Evolutionary conservation across 1,140 invertebrate genomes (phyloP).

Genomic region (Aradophagus sp.): DNA sequence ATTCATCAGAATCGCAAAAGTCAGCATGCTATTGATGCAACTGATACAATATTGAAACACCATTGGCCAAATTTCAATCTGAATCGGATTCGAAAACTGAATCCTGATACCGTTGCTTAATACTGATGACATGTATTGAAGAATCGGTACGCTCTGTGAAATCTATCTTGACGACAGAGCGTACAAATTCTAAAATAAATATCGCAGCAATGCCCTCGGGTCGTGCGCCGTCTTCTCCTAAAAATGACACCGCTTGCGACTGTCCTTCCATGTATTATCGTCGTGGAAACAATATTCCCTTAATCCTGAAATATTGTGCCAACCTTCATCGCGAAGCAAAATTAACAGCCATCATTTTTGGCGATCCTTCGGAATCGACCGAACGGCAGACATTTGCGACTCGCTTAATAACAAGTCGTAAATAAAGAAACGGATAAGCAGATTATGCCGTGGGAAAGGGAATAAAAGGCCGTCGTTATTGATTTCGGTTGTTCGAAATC

Average conservation of each 20-base stretch:
- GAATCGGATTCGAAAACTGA: too few relatives aligned
- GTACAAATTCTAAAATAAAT: conserved; percentile 76
- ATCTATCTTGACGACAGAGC: conserved; percentile 72
- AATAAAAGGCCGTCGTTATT: too few relatives aligned
- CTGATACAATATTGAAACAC: too few relatives aligned
- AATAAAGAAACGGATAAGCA: too few relatives aligned
- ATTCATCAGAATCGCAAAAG: too few relatives aligned
- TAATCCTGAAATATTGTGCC: conserved; percentile 36
- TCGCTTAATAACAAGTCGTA: too few relatives aligned
- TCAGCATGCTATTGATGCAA: too few relatives aligned
- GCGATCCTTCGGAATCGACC: too few relatives aligned
- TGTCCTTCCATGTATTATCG: conserved; percentile 4
- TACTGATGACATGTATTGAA: conserved; percentile 72
- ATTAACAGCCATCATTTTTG: too few relatives aligned
- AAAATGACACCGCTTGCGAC: conserved; percentile 15
- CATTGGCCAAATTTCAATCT: too few relatives aligned
- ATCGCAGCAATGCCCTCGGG: conserved; percentile 61
- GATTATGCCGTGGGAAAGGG: too few relatives aligned
- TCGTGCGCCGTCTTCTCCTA: conserved; percentile 11
- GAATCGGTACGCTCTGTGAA: conserved; percentile 75
- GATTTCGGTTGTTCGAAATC: neutral
- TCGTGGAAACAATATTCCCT: conserved; percentile 10
- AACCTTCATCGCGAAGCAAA: conserved; percentile 22
- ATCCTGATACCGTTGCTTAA: conserved; percentile 59
- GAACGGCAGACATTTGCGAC: too few relatives aligned